phyloP scores from a whole-genome alignment of 64 coral and sea anemone genomes.

The Actinia tenebrosa region DNA sequence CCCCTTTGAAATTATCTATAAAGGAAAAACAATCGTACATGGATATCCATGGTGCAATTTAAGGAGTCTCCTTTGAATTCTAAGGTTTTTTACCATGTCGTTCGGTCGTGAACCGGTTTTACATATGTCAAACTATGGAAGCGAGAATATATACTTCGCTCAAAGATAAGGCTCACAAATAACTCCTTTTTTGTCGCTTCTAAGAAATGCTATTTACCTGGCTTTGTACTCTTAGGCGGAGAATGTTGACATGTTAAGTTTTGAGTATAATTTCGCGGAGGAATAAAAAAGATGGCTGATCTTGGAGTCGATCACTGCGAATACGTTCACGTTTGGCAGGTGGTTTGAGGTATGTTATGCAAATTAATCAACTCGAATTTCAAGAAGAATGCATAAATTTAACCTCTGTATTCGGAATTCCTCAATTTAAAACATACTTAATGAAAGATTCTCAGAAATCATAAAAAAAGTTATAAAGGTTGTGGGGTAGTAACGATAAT shows the following conservation, averaged over 20 bases:
- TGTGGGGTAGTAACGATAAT: not conserved
- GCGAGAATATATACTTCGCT: not conserved
- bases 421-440: not conserved
- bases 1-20: not conserved
- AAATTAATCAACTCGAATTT: not conserved
- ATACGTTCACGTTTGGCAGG: not conserved
- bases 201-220: not conserved
- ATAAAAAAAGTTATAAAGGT: not conserved
- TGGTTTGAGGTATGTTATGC: not conserved
- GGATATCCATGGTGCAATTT: not conserved
- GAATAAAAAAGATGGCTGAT: slow-evolving; percentile 9
- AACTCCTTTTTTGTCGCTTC: not conserved
- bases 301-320: not conserved
- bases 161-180: not conserved
- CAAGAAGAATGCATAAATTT: slow-evolving; percentile 14
- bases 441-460: not conserved
- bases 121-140: not conserved
- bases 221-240: not conserved
- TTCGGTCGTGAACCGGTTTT: not conserved
- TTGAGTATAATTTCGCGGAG: not conserved
- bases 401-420: not conserved
- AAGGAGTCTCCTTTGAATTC: no score
- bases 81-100: no score
- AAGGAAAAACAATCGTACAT: not conserved
- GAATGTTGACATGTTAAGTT: not conserved